A percentile compares a stretch with the other conserved stretches of the same genome.
Evolutionary conservation across 2,797 vertebrate genomes (phyloP).

Genomic region (Liparis tanakae): DNA sequence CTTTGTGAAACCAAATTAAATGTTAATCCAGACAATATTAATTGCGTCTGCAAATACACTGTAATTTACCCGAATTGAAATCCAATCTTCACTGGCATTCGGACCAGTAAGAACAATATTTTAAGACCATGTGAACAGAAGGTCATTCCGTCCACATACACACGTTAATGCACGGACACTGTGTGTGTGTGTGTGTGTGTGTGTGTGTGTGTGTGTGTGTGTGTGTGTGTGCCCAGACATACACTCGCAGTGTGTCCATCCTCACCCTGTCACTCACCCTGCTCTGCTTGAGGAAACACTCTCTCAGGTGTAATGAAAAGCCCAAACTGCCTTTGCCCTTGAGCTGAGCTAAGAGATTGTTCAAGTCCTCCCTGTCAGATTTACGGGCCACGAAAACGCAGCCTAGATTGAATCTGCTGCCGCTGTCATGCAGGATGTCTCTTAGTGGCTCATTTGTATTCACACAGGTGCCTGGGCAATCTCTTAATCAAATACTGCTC

Average conservation of each 20-base stretch:
- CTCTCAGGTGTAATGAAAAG: conserved; percentile 63
- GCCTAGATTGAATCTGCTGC: conserved; percentile 59
- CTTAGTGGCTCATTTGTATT: conserved; percentile 68
- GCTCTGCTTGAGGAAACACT: conserved; percentile 53
- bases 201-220: neutral
- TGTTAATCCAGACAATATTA: neutral
- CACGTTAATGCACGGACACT: too few relatives aligned
- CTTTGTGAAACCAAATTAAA: too few relatives aligned
- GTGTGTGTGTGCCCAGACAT: neutral
- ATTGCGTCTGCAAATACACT: neutral
- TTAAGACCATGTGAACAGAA: neutral
- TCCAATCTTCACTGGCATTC: neutral
- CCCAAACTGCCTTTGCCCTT: conserved; percentile 56
- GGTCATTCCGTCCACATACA: conserved; percentile 11
- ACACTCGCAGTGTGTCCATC: conserved; percentile 5
- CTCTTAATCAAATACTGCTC: conserved; percentile 73
- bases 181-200: neutral
- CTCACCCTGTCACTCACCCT: conserved; percentile 6
- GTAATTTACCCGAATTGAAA: neutral
- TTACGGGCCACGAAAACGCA: conserved; percentile 48
- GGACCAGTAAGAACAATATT: neutral
- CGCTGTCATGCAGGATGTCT: conserved; percentile 54
- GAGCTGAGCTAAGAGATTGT: conserved; percentile 65
- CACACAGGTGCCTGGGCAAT: conserved; percentile 60
- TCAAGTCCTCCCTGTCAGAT: conserved; percentile 59